Conservation (phyloP, 1,140 invertebrate genomes). For the Nixonia krombeini region DNA sequence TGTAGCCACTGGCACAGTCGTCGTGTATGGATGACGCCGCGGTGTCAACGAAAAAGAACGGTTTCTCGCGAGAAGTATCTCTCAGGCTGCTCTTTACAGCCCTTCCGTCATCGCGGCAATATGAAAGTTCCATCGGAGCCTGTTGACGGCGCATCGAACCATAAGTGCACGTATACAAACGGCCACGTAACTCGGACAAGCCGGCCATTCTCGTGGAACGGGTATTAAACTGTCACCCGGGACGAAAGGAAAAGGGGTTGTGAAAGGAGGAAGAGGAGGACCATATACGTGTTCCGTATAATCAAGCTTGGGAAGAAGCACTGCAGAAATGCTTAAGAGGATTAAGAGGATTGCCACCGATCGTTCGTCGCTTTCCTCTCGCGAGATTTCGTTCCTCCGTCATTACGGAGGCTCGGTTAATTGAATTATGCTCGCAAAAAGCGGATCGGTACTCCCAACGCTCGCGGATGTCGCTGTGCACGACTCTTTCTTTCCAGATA, state of each 20-base stretch:
- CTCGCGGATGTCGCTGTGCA: too few relatives aligned
- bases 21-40: slow-evolving; percentile 33
- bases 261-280: too few relatives aligned
- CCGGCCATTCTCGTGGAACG: slow-evolving; percentile 42
- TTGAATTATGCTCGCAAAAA: not conserved
- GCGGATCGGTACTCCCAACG: not conserved
- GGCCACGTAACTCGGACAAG: slow-evolving; percentile 13
- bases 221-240: slow-evolving; percentile 44
- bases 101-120: slow-evolving; percentile 35
- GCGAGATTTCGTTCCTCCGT: not conserved
- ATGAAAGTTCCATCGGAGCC: slow-evolving; percentile 30
- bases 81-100: slow-evolving; percentile 23
- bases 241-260: slow-evolving; percentile 29
- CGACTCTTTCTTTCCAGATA: not conserved
- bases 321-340: slow-evolving; percentile 24
- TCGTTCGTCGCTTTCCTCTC: too few relatives aligned
- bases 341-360: too few relatives aligned
- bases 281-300: slow-evolving; percentile 44
- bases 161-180: too few relatives aligned
- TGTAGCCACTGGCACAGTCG: too few relatives aligned
- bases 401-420: not conserved
- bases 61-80: slow-evolving; percentile 15
- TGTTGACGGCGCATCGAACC: slow-evolving; percentile 26
- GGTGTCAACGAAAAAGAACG: slow-evolving; percentile 43
- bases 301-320: slow-evolving; percentile 26